Base-by-base conservation (phyloP, 2,797 vertebrate species). In the Poecilia wingei region DNA sequence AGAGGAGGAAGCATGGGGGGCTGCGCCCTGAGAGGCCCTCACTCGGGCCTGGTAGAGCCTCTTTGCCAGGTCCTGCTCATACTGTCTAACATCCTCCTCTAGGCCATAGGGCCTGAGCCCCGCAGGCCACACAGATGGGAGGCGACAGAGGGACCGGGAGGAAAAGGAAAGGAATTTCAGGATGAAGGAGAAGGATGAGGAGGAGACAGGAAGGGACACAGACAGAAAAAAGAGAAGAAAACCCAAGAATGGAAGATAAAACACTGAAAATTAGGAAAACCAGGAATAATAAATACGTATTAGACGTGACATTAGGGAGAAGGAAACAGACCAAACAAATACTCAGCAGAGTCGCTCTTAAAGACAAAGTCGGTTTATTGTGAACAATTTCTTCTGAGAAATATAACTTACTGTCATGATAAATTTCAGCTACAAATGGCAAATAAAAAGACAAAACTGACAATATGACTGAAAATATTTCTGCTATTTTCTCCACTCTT, bases 41-140 rank as follows among this genome's bases (percentile, higher is more conserved):
- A 98, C 96, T 80, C 97, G 94, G 90, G 97, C 96, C 93, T 96
- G 97, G 97, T 98, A 97, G 88, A 98, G 96, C 94, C 95, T 96
- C 95, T 96, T 97, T 93, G 97, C 97, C 96, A 97, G 96, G 89
- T 97, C 97, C 95, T 97, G 97, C 95, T 98, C 97, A 97, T 98
- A 98, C 93, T 97, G 97, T 91, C 95, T 97, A 96, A 98, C 92
- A 95, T 98, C 97, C 92, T 97, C 97, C 96, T 98, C 97, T 91
- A 98, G 95, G 88, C 96, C 96, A 91, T 94, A 96, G 91, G 96
- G 96, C 91, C 97, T 97, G 90, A 82, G 83, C 86, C 88, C 87
- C 82, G 22, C 61, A 41, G 81, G 86, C 73, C 87, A 80, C 72
- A 77, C 80, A 80, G 53, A 59, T 14, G 41, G 82, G 91, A 20